Evolutionary conservation across 2,113 vertebrate species (phyloP).

Genomic region (Rattus rattus): DNA sequence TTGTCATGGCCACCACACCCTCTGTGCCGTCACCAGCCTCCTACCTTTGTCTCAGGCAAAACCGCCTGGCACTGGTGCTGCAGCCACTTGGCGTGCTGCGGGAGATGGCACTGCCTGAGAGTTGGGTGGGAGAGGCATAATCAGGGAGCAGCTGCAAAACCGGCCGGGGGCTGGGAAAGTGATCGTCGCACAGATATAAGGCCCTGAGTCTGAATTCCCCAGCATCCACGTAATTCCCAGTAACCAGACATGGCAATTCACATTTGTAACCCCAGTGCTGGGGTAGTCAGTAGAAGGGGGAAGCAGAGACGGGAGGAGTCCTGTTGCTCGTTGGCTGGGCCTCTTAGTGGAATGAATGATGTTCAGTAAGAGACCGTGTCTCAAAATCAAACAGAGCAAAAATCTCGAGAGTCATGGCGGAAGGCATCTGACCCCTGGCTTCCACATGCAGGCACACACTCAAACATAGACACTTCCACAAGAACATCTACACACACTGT

Average conservation of each 20-base stretch:
- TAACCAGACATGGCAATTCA: too few relatives aligned
- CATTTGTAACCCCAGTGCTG: not conserved
- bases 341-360: not conserved
- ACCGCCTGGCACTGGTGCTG: not conserved
- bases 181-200: not conserved
- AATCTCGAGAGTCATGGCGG: not conserved
- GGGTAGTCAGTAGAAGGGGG: not conserved
- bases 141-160: not conserved
- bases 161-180: not conserved
- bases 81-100: not conserved
- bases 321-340: not conserved
- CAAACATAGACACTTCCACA: not conserved
- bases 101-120: not conserved
- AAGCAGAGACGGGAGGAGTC: not conserved
- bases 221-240: not conserved
- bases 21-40: not conserved
- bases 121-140: not conserved
- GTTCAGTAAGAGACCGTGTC: not conserved
- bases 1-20: not conserved
- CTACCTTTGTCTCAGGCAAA: not conserved
- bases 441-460: not conserved
- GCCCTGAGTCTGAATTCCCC: not conserved
- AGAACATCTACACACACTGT: not conserved
- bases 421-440: not conserved
- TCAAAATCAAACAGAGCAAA: not conserved